These are phyloP conservation scores for Dynastes hyllus DNA, from an alignment of 2,888 invertebrate species.

Conservation along the genomic window DNA sequence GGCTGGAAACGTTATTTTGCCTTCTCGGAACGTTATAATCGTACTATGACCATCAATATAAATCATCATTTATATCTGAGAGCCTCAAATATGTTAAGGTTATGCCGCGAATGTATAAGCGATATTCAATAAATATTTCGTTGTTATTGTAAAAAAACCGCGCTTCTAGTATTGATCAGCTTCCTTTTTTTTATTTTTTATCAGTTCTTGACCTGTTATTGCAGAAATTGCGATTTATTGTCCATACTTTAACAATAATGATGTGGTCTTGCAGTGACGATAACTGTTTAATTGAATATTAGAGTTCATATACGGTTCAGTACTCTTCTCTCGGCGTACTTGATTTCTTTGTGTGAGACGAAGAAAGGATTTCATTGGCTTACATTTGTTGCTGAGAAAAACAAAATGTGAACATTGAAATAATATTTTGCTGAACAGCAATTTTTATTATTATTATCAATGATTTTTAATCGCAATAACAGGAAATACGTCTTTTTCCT, in stretches of 20 bases:
- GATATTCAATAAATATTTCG: neutral
- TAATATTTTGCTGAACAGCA: neutral
- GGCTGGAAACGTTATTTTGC: slow-evolving; percentile 44
- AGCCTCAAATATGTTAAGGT: neutral
- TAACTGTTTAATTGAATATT: slow-evolving; percentile 33
- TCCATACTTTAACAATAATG: neutral
- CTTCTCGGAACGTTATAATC: slow-evolving; percentile 1
- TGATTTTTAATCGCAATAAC: no score
- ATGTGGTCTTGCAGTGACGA: neutral
- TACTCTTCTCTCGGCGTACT: slow-evolving; percentile 6
- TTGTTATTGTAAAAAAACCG: slow-evolving; percentile 7
- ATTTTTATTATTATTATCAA: neutral
- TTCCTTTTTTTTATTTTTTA: slow-evolving; percentile 4
- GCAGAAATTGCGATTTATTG: slow-evolving; percentile 19
- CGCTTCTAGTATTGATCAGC: slow-evolving; percentile 3
- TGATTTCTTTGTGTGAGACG: neutral
- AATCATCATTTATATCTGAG: slow-evolving; percentile 6
- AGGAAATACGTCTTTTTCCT: no score
- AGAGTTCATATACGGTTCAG: slow-evolving; percentile 14
- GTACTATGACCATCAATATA: no score
- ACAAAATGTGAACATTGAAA: neutral
- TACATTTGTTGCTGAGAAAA: neutral
- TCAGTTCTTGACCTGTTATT: neutral
- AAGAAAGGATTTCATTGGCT: neutral
- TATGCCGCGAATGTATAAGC: neutral